phyloP scores from a whole-genome alignment of 1,140 invertebrate genomes.

The Heliconius hermathena region DNA sequence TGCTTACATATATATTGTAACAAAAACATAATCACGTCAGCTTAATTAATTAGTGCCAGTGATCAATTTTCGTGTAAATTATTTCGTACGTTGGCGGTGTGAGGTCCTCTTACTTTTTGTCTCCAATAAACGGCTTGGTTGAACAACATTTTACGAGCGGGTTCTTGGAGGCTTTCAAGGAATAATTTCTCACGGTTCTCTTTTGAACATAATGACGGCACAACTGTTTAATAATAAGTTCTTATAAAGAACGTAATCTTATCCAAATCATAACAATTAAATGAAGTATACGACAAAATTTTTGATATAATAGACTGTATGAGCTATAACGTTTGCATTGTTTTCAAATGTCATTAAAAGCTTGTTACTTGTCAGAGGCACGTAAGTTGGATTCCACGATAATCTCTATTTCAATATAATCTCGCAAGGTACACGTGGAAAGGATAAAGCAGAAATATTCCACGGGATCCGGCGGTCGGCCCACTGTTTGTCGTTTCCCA shows the following conservation, averaged over 20 bases:
- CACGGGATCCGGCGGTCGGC: slow-evolving; percentile 20
- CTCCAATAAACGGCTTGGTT: slow-evolving; percentile 32
- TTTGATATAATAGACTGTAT: background rate
- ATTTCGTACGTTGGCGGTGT: slow-evolving; percentile 41
- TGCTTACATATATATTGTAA: slow-evolving; percentile 7
- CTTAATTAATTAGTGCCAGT: slow-evolving; percentile 55
- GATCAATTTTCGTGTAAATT: slow-evolving; percentile 59
- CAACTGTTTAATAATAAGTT: background rate
- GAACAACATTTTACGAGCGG: slow-evolving; percentile 29
- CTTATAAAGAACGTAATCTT: background rate
- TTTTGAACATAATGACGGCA: slow-evolving; percentile 7
- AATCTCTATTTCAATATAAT: slow-evolving; percentile 5
- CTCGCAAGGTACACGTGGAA: background rate
- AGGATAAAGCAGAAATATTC: background rate
- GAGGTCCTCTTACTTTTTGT: slow-evolving; percentile 53
- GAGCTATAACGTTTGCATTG: background rate
- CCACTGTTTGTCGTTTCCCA: slow-evolving; percentile 39
- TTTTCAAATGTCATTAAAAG: background rate
- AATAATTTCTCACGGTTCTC: slow-evolving; percentile 37
- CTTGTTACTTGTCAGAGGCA: background rate
- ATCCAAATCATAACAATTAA: background rate
- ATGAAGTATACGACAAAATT: background rate
- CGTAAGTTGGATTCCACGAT: background rate
- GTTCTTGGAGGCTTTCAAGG: slow-evolving; percentile 26
- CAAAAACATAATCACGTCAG: slow-evolving; percentile 45